Evolutionary conservation across 2,113 vertebrate species (phyloP).

Genomic region (Hiodon alosoides): DNA sequence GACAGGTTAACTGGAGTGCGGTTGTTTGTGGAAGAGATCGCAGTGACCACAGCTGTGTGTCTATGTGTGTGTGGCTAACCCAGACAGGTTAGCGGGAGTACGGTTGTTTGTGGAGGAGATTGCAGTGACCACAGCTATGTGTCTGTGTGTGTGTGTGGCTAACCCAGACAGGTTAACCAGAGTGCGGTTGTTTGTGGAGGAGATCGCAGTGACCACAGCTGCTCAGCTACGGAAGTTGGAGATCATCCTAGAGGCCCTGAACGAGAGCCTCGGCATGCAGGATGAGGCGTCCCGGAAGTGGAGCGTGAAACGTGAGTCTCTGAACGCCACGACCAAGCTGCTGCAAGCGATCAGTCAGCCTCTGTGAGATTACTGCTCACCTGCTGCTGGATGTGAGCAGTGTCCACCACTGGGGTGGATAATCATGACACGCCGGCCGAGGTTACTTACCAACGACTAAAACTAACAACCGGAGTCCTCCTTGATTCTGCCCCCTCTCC

Average conservation of each 20-base stretch:
- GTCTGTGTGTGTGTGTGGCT: background rate
- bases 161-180: constrained; percentile 65
- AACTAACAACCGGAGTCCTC: too few species aligned
- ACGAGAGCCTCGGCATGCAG: constrained; percentile 56
- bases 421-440: background rate
- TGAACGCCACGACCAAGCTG: too few species aligned
- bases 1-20: too few species aligned
- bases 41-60: background rate
- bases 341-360: too few species aligned
- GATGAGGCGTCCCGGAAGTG: constrained; percentile 65
- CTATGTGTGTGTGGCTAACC: background rate
- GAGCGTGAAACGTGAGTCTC: constrained; percentile 74
- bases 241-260: constrained; percentile 62
- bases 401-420: too few species aligned
- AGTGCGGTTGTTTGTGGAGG: constrained; percentile 67
- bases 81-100: constrained; percentile 62
- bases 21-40: too few species aligned
- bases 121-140: background rate
- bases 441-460: background rate
- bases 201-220: constrained; percentile 64
- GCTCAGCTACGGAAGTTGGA: constrained; percentile 78
- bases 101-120: background rate
- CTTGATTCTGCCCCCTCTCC: background rate
- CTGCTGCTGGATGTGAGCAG: too few species aligned
- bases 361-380: too few species aligned